Evolutionary conservation across 2,113 vertebrate species (phyloP).

Genomic region (Mungos mungo): DNA sequence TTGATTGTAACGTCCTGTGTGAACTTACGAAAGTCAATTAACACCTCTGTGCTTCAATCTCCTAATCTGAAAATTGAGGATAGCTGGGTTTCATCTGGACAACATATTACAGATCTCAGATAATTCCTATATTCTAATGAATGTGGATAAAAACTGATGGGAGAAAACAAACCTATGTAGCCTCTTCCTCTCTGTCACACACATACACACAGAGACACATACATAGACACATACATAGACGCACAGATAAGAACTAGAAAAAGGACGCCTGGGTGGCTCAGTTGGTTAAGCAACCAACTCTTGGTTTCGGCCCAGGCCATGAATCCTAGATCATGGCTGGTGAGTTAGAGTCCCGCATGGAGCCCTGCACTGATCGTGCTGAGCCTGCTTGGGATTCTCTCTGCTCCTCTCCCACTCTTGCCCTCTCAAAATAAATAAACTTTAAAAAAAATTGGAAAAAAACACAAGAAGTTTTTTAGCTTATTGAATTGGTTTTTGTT

Average conservation of each 20-base stretch:
- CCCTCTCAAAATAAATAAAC: no score
- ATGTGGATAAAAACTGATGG: background rate
- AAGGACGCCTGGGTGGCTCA: no score
- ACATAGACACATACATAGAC: background rate
- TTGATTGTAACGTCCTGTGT: background rate
- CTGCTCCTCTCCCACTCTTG: no score
- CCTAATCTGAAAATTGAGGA: slow-evolving; percentile 4
- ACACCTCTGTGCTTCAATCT: background rate
- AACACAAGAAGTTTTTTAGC: background rate
- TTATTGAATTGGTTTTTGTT: background rate
- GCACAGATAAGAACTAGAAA: background rate
- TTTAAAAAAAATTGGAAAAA: background rate
- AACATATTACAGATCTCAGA: background rate
- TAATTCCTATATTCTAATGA: background rate
- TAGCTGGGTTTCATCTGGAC: background rate
- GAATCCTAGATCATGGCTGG: no score
- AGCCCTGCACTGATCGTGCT: no score
- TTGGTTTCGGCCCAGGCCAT: no score
- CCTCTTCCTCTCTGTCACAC: no score
- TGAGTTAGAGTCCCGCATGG: no score
- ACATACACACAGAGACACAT: background rate
- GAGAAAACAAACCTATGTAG: background rate
- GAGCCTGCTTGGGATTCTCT: no score
- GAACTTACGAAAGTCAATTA: background rate
- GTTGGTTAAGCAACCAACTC: no score